Conservation (phyloP, 2,797 vertebrate genomes). For the Spheniscus humboldti region DNA sequence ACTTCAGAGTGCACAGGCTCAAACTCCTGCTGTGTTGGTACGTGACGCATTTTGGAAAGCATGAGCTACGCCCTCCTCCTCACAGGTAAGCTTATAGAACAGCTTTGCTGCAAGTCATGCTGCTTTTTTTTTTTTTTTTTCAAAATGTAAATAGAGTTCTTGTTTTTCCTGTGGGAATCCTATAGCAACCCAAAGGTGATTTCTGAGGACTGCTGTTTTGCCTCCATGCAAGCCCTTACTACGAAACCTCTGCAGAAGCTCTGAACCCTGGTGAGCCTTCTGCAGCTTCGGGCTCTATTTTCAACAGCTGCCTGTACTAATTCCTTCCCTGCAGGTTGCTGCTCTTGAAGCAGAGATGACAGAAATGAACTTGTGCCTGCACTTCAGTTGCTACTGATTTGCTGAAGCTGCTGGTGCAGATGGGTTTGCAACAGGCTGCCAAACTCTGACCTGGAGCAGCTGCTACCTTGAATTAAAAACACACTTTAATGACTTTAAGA, state of each 20-base stretch:
- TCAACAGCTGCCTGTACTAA: neutral
- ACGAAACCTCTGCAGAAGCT: neutral
- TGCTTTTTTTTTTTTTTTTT: neutral
- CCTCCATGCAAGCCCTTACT: neutral
- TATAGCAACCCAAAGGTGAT: neutral
- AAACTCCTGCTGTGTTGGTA: neutral
- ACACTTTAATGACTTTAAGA: neutral
- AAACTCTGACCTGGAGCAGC: neutral
- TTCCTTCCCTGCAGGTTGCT: neutral
- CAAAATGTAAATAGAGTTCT: neutral
- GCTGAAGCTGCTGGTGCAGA: neutral
- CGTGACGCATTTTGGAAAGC: rapidly evolving
- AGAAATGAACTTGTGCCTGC: neutral
- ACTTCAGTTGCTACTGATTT: neutral
- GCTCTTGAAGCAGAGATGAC: neutral
- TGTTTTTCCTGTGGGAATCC: neutral
- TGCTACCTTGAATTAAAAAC: neutral
- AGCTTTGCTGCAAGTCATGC: neutral
- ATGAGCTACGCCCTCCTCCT: neutral
- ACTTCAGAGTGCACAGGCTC: neutral
- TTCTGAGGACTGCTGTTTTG: neutral
- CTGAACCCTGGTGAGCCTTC: neutral
- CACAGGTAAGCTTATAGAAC: neutral
- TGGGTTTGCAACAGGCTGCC: neutral
- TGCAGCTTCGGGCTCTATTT: neutral